Conservation (phyloP, 2,888 invertebrate species). For the Netelia fuscicornis region DNA sequence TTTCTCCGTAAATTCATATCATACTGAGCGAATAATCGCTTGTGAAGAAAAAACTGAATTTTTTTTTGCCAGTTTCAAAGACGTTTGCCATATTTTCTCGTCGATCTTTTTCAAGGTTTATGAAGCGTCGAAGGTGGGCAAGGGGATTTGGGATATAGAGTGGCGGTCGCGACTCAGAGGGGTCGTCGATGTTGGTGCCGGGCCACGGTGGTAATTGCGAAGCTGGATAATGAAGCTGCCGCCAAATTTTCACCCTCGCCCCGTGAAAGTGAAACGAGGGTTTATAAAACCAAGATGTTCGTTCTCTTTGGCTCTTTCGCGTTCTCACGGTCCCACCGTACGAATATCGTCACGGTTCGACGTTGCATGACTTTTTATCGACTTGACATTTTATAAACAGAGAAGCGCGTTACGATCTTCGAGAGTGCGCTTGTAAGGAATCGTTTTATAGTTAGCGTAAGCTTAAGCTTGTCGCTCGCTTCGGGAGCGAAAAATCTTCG, state of each 20-base stretch:
- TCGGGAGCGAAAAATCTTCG: conserved; percentile 62
- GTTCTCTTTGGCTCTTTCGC: conserved; percentile 55
- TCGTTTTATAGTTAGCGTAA: conserved; percentile 38
- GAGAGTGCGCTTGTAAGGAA: neutral
- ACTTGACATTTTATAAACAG: conserved; percentile 86
- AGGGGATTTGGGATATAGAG: conserved; percentile 1
- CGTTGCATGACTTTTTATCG: conserved; percentile 86
- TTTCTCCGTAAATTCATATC: conserved; percentile 21
- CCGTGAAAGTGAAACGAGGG: conserved; percentile 17
- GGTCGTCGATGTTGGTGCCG: conserved; percentile 39
- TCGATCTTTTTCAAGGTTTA: conserved; percentile 43
- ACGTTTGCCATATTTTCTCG: neutral
- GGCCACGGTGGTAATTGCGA: conserved; percentile 75
- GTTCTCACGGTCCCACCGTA: neutral
- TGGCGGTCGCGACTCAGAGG: conserved; percentile 21
- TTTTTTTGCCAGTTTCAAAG: neutral
- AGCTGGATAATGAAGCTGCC: conserved; percentile 78
- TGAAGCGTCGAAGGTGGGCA: conserved; percentile 1
- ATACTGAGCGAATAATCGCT: neutral
- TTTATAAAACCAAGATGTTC: conserved; percentile 48
- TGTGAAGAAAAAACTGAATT: neutral
- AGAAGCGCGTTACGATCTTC: conserved; percentile 54
- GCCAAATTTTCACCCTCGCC: conserved; percentile 68
- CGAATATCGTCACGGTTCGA: conserved; percentile 78
- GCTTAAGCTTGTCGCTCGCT: conserved; percentile 65